Conservation (phyloP, 1,140 invertebrate genomes). For the Ephestia elutella region DNA sequence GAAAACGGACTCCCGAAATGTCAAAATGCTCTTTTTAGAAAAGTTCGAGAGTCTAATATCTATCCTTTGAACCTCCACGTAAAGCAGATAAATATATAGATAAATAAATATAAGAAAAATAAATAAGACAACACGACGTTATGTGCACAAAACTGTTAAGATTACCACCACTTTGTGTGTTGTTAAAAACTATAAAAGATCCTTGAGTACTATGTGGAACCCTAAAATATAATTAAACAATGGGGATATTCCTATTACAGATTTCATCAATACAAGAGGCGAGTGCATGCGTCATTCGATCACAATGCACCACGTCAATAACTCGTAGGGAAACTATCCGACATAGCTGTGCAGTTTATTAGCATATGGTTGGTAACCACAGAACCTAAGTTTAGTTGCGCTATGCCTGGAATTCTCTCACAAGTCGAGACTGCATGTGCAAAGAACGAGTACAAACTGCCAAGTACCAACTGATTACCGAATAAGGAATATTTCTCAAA, state of each 20-base stretch:
- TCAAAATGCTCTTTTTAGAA: too few species aligned
- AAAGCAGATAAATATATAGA: too few species aligned
- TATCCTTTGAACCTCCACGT: too few species aligned
- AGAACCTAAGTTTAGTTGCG: background rate
- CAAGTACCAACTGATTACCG: background rate
- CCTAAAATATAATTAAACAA: too few species aligned
- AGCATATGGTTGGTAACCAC: background rate
- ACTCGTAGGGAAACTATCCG: background rate
- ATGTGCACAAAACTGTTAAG: too few species aligned
- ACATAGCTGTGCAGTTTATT: background rate
- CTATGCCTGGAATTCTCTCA: constrained; percentile 3
- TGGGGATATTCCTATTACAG: background rate
- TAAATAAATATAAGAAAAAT: too few species aligned
- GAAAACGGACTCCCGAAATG: too few species aligned
- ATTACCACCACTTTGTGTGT: too few species aligned
- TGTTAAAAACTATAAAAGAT: too few species aligned
- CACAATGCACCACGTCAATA: background rate
- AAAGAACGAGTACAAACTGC: background rate
- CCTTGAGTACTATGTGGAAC: too few species aligned
- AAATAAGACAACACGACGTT: too few species aligned
- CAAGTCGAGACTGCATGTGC: background rate
- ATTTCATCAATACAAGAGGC: background rate
- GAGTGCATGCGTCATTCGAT: background rate
- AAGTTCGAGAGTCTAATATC: too few species aligned
- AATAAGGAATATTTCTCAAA: background rate